Conservation (phyloP, 37 sponge, comb jelly and placozoan species). For the Geodia barretti region DNA sequence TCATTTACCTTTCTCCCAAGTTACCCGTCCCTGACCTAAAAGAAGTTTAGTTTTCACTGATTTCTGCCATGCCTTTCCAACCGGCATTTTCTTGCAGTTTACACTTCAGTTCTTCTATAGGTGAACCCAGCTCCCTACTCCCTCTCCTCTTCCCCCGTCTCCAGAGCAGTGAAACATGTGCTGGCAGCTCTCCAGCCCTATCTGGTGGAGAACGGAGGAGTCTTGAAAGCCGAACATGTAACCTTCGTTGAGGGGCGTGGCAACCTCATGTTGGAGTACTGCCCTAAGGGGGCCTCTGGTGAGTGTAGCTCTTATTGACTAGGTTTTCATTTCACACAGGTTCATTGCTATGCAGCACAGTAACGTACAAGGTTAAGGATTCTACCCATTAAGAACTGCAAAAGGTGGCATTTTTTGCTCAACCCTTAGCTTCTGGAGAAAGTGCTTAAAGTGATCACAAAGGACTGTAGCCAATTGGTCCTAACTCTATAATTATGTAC, state of each 20-base stretch:
- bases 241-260: constrained; percentile 59
- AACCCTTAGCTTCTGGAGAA: too few species aligned
- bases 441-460: too few species aligned
- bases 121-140: background rate
- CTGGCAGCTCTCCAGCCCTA: constrained; percentile 63
- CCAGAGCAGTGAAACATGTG: constrained; percentile 67
- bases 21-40: too few species aligned
- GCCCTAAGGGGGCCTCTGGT: constrained; percentile 33
- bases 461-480: too few species aligned
- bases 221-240: constrained; percentile 66
- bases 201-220: constrained; percentile 53
- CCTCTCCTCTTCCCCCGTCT: too few species aligned
- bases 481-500: too few species aligned
- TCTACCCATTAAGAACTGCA: too few species aligned
- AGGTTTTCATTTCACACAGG: too few species aligned
- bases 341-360: too few species aligned
- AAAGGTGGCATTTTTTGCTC: too few species aligned
- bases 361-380: too few species aligned
- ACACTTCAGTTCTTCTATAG: background rate
- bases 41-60: background rate
- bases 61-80: background rate
- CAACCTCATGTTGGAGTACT: constrained; percentile 66
- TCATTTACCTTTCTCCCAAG: too few species aligned
- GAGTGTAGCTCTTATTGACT: background rate
- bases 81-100: background rate